These are phyloP conservation scores for Zeuzera pyrina DNA, from an alignment of 2,888 invertebrate genomes.

Conservation along the genomic window DNA sequence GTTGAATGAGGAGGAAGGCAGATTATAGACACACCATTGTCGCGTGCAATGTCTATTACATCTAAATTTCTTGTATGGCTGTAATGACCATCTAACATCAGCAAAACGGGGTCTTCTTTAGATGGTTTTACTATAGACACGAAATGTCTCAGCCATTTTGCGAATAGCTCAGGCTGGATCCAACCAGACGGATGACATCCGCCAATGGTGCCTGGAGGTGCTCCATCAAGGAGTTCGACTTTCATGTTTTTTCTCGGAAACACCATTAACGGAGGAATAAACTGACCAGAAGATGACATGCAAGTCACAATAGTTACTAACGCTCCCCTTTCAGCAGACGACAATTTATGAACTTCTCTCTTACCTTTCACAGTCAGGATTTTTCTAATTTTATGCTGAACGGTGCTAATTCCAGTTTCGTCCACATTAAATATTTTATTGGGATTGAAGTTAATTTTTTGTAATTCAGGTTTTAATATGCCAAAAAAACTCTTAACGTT, in stretches of 20 bases:
- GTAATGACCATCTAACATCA: constrained; percentile 19
- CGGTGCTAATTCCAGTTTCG: constrained; percentile 5
- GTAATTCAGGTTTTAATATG: constrained; percentile 4
- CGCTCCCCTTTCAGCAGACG: constrained; percentile 9
- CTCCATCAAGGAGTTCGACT: constrained; percentile 9
- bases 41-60: constrained; percentile 13
- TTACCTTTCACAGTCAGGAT: constrained; percentile 8
- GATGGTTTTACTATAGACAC: constrained; percentile 12
- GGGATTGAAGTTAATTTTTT: constrained; percentile 4
- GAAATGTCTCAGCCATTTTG: constrained; percentile 9
- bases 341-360: constrained; percentile 6
- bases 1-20: constrained; percentile 16
- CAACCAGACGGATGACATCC: constrained; percentile 10
- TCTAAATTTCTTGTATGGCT: constrained; percentile 16
- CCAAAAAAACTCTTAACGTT: constrained; percentile 5
- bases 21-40: constrained; percentile 8
- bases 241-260: constrained; percentile 9
- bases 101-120: constrained; percentile 16
- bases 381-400: constrained; percentile 9
- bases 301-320: constrained; percentile 7
- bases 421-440: constrained; percentile 5
- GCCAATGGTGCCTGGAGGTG: constrained; percentile 14
- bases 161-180: constrained; percentile 10
- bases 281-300: constrained; percentile 6
- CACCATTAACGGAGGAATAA: constrained; percentile 7